Base-by-base conservation (phyloP, 2,888 invertebrate genomes). In the Macrosoma leucophasiata region DNA sequence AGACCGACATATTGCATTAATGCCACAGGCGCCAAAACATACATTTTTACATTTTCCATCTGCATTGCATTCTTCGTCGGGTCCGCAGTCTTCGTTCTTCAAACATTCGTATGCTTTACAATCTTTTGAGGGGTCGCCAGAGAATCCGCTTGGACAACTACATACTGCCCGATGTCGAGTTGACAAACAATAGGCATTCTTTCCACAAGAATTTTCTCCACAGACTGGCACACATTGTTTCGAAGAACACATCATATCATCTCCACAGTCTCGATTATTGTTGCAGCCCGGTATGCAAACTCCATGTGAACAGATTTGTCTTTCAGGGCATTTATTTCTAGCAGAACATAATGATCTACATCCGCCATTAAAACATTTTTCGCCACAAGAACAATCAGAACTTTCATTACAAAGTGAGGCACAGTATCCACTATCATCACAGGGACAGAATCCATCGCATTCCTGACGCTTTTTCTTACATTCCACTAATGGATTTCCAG, bases 1-100 rank as follows among this genome's bases (percentile, higher is more conserved):
- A 6, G 94, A 91, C 21, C 92, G 88, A 58, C 96, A 95, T 52
- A 95, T 93, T 0, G 95, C 94, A 66, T 95, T 95, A 15, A 88
- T 73, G 8, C 95, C 96, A 56, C 96, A 96, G 15, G 91, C 89
- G 5, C 90, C 90, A 19, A 86, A 79, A 59, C 96, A 96, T 1
- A 95, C 94, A 71, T 95, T 95, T 51, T 90, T 90, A 59, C 96
- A 96, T 58, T 74, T 84, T 32, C 79, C 78, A 13, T 90, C 90
- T 29, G 86, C 63, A 48, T 89, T 88, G 58, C 96, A 96, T 45
- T 88, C 87, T 68, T 95, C 94, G 52, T 90, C 92, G 2, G 86
- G 57, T 31, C 91, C 91, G 58, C 96, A 96, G 54, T 95, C 94
- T 5, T 87, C 85, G 60, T 94, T 90, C 28, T 84, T 81, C 33